Evolutionary conservation across 1,140 invertebrate species (phyloP), one percentile per base, ranked within the genome.

Genomic region (Dendrolimus kikuchii): DNA sequence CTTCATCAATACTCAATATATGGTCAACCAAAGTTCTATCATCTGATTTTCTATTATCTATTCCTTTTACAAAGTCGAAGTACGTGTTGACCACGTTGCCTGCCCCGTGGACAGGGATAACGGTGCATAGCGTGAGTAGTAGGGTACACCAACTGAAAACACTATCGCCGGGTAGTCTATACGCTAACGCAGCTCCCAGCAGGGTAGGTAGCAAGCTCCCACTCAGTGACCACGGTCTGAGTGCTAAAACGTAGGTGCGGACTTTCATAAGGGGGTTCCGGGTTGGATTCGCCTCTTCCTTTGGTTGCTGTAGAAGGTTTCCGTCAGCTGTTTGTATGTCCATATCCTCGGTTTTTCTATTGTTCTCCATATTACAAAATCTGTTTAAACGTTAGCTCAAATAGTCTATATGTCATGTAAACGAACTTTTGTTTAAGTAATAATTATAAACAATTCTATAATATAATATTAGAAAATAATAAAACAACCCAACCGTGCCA

Each of bases 81-180:
- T 98, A 98, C 0, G 96, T 98, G 77, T 99, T 98, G 1, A 99
- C 96, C n/a, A 98, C 92, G 86, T 98, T 98, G 41, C 96, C 97
- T 52, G 97, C 97, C 48, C 95, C 96, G 80, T 98, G 97, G 4
- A 98, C 96, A 8, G 94, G 96, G 49, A 98, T 88, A 5, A 97
- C 92, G 2, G 95, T 97, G 46, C 95, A 90, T 36, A 95, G 86
- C 1, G 96, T 97, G 0, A 96, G 85, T 6, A 97, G 65, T 53
- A 97, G 90, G 4, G 93, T 93, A 43, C 93, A 74, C 78, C 94
- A 89, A 71, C 92, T 95, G 72, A 98, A 96, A 46, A 93, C 90
- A 43, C 88, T 90, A 2, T 91, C 71, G 66, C 91, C 88, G 37
- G 91, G 90, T 42, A 92, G 86, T 71, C 96, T 95, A 81, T 95